A percentile compares a stretch with the other conserved stretches of the same genome.
These are phyloP conservation scores for Palloptera scutellata DNA, from an alignment of 2,888 invertebrate species.

Conservation along the genomic window DNA sequence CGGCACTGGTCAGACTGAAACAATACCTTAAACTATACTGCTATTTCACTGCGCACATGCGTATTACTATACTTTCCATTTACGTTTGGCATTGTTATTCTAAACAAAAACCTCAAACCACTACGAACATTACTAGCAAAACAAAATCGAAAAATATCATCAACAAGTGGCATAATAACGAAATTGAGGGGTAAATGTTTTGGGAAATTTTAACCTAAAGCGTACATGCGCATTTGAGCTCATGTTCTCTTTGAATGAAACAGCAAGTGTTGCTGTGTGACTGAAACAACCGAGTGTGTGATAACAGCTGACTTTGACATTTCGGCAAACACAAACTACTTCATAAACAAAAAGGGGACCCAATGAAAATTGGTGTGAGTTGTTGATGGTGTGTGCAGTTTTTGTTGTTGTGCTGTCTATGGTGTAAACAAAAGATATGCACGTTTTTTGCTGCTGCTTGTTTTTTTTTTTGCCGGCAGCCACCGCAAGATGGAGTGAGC, in stretches of 20 bases:
- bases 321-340: background rate
- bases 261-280: background rate
- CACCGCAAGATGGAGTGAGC: slow-evolving; percentile 39
- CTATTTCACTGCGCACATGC: no score
- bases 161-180: background rate
- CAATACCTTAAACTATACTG: no score
- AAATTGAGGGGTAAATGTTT: slow-evolving; percentile 55
- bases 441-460: slow-evolving; percentile 20
- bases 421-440: background rate
- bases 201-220: slow-evolving; percentile 52
- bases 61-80: background rate
- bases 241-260: slow-evolving; percentile 23
- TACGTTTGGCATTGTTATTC: slow-evolving; percentile 2
- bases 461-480: slow-evolving; percentile 30
- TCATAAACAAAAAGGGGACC: background rate
- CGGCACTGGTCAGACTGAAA: no score
- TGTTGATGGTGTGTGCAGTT: no score
- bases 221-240: slow-evolving; percentile 44
- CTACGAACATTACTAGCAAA: slow-evolving; percentile 12
- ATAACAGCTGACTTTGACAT: background rate
- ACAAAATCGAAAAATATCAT: background rate
- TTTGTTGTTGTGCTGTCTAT: background rate
- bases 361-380: background rate
- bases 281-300: slow-evolving; percentile 34
- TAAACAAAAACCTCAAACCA: slow-evolving; percentile 29